Base-by-base conservation (phyloP, 2,888 invertebrate species). In the Lottia gigantea region DNA sequence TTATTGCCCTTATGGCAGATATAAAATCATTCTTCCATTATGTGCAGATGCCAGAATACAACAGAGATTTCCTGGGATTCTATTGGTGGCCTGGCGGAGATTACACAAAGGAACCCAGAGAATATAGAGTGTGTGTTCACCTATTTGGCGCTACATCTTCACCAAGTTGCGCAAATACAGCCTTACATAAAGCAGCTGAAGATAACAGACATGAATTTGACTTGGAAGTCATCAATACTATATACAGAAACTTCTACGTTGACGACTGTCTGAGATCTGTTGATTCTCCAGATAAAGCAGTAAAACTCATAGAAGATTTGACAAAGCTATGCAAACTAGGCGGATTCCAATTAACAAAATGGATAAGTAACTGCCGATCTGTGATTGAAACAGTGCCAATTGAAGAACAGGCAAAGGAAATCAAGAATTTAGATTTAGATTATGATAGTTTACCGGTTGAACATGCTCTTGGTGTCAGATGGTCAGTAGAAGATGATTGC, bases 21-120 rank as follows among this genome's bases (percentile, higher is more conserved):
- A 75, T 74, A 40, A 73, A 77, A 16, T 68, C 61, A 49, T 74
- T 74, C 72, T 72, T 73, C 25, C 67, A 68, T 65, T 74, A 74
- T 45, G 72, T 76, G 6, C 46, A 25, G 14, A 75, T 78, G 1
- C 26, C 62, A 0, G 62, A 68, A 19, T 16, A 73, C 11, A 72
- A 77, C 49, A 46, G 73, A 40, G 68, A 73, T 45, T 70, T 49
- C 11, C 61, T 74, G 14, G 46, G 74, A 12, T 76, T 77, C 62
- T 66, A 74, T 19, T 77, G 76, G 77, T 78, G 75, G 73, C 40
- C 40, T 11, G 26, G n/a, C n/a, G 64, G 45, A 8, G 64, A 64
- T 46, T 64, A 14, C 64, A 64, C 16, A 6, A 31, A 46, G 19
- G 1, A 6, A 15, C 64, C 64, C 19, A 23, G 16, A 1, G 46